Base-by-base conservation (phyloP, 2,113 vertebrate species). In the Rhinopomastus cyanomelas region DNA sequence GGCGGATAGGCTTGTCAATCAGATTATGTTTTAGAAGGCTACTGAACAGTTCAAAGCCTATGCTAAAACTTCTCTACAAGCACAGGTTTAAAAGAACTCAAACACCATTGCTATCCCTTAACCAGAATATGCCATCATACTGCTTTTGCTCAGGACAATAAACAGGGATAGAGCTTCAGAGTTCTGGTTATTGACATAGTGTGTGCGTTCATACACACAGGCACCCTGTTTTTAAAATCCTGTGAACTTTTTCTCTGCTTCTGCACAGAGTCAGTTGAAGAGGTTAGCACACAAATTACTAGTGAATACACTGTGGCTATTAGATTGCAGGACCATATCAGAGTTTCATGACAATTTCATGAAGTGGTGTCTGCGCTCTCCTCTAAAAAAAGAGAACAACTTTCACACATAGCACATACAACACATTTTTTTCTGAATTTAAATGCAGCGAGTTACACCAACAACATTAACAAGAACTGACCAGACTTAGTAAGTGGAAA, bases 401-500 rank as follows among this genome's bases (percentile, higher is more conserved):
- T 88, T 88, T 17, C 78, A 90, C 81, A 69, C 13, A 71, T 82
- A 79, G 69, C 81, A 91, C 67, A 90, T 37, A 86, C 44, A 84
- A 84, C 61, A 90, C 34, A 59, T 19, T 9, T 29, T 49, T 59
- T 73, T 84, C 62, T 71, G 42, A 42, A 62, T 82, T 88, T 57
- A 94, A 91, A 95, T 85, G 86, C 39, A 81, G 51, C 21, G 84
- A 95, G 20, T 86, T 87, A 92, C 67, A 94, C 52, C 73, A 57
- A 92, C 34, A 88, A 59, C 88, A 77, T 85, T 36, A 94, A 85
- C 66, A 81, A 75, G 81, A 93, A 91, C 9, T 86, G 30, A 93
- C 77, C 92, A 95, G 80, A 93, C 87, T 94, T 82, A 95, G 64
- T 80, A 93, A 92, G 17, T 78, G 18, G 46, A 91, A 96, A 79